Evolutionary conservation across 2,888 invertebrate genomes (phyloP).

Genomic region (Ophioninae sp.): DNA sequence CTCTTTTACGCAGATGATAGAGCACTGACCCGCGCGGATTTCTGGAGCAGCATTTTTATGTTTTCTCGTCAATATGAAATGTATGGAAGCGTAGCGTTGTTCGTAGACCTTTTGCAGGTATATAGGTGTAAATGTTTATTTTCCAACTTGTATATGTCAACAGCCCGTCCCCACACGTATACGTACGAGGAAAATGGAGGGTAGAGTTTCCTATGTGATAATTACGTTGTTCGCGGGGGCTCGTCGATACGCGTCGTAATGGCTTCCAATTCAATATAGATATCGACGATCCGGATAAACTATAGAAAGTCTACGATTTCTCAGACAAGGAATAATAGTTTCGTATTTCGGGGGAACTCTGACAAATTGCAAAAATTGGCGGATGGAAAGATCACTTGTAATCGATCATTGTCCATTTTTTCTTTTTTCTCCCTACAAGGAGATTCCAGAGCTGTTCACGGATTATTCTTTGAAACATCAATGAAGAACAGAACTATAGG

Average conservation of each 20-base stretch:
- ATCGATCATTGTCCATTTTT: background rate
- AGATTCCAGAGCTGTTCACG: background rate
- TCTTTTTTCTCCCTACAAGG: background rate
- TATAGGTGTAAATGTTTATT: slow-evolving; percentile 43
- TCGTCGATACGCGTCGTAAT: slow-evolving; percentile 49
- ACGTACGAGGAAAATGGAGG: slow-evolving; percentile 15
- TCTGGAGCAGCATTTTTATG: slow-evolving; percentile 41
- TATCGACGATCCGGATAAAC: slow-evolving; percentile 38
- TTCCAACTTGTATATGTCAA: slow-evolving; percentile 20
- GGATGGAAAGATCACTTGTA: too few species aligned
- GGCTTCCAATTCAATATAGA: slow-evolving; percentile 54
- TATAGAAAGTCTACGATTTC: slow-evolving; percentile 51
- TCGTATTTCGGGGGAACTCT: slow-evolving; percentile 27
- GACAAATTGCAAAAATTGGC: background rate
- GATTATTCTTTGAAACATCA: background rate
- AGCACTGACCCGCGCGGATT: slow-evolving; percentile 28
- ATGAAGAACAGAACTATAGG: slow-evolving; percentile 1
- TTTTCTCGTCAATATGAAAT: slow-evolving; percentile 27
- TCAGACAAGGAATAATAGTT: slow-evolving; percentile 46
- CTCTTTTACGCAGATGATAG: slow-evolving; percentile 23
- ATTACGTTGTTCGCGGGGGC: slow-evolving; percentile 36
- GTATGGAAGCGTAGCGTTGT: slow-evolving; percentile 31
- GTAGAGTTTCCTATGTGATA: slow-evolving; percentile 56
- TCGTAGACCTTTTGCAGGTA: slow-evolving; percentile 35
- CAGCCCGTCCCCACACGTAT: slow-evolving; percentile 5